Conservation (phyloP, 2,888 invertebrate species). For the Andrena camellia region DNA sequence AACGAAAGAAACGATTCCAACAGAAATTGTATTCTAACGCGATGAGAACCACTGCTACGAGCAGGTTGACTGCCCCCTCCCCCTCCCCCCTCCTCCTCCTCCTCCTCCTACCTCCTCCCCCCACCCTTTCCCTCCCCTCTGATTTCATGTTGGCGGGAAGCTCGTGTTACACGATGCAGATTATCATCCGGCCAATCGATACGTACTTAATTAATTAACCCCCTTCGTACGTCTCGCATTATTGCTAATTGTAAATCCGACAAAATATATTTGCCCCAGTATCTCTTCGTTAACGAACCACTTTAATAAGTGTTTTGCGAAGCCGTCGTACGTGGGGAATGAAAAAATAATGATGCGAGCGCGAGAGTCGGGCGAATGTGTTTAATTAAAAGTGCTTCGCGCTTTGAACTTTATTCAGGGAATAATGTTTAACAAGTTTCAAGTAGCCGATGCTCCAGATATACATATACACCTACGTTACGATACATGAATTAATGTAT, state of each 20-base stretch:
- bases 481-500: background rate
- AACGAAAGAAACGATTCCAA: slow-evolving; percentile 29
- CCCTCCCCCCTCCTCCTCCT: slow-evolving; percentile 65
- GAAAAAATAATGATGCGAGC: background rate
- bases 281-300: slow-evolving; percentile 17
- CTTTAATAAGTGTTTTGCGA: slow-evolving; percentile 31
- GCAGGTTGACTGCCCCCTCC: slow-evolving; percentile 82
- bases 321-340: slow-evolving; percentile 4
- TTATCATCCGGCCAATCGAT: slow-evolving; percentile 80
- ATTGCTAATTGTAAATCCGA: slow-evolving; percentile 61
- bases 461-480: too few species aligned
- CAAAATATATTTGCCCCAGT: slow-evolving; percentile 39
- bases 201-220: slow-evolving; percentile 82
- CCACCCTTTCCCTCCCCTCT: slow-evolving; percentile 65
- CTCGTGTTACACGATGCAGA: slow-evolving; percentile 80
- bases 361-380: slow-evolving; percentile 4
- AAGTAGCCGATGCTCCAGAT: background rate
- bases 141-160: slow-evolving; percentile 68
- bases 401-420: slow-evolving; percentile 6
- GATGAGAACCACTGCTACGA: slow-evolving; percentile 81
- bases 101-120: slow-evolving; percentile 64
- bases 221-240: slow-evolving; percentile 52
- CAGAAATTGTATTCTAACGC: slow-evolving; percentile 25
- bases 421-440: slow-evolving; percentile 34
- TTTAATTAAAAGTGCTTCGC: slow-evolving; percentile 42